Evolutionary conservation across 2,113 vertebrate genomes (phyloP).

Genomic region (human): DNA sequence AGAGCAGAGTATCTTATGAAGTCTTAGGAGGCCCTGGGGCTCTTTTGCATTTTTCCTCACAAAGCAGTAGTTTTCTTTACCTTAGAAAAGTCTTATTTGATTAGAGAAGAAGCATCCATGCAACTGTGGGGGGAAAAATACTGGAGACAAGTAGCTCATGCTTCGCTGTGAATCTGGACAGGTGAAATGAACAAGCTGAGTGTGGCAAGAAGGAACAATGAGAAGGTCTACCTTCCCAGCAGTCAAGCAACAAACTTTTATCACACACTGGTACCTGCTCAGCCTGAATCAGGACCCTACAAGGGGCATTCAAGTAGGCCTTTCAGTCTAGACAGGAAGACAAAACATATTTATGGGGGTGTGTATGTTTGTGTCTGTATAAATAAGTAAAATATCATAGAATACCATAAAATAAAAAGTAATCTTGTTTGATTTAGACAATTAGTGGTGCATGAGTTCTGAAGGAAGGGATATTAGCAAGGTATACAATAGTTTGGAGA

Average conservation of each 20-base stretch:
- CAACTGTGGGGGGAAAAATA: background rate
- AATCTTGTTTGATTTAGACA: background rate
- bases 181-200: background rate
- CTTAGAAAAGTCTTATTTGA: background rate
- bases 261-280: background rate
- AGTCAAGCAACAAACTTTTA: background rate
- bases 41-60: background rate
- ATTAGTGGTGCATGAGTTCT: background rate
- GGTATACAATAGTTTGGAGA: background rate
- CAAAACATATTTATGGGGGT: background rate
- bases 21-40: background rate
- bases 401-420: constrained; percentile 20
- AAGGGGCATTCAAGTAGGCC: background rate
- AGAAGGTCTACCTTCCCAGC: background rate
- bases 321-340: background rate
- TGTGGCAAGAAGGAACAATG: background rate
- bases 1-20: background rate
- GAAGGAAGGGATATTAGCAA: background rate
- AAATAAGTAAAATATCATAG: background rate
- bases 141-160: background rate
- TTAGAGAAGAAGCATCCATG: background rate
- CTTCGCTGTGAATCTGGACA: background rate
- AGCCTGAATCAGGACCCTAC: background rate
- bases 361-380: background rate
- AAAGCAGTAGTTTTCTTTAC: background rate